Percentiles rank a stretch among this genome's conserved stretches.
These are phyloP conservation scores for Prosapia bicincta DNA, from an alignment of 2,888 invertebrate species.

Conservation along the genomic window DNA sequence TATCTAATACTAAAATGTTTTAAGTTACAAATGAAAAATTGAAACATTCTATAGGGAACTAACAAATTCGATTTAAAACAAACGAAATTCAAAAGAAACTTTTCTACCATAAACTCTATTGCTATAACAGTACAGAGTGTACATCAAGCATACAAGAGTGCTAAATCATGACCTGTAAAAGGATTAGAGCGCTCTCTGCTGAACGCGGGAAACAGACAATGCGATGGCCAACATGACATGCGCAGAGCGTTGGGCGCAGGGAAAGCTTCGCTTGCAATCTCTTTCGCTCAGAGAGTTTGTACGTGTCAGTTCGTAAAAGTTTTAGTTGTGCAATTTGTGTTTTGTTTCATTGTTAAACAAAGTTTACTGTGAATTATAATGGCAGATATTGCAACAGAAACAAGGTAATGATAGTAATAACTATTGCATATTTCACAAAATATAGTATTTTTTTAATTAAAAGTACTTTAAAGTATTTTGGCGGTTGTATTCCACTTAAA, in stretches of 20 bases:
- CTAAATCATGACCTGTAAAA: not conserved
- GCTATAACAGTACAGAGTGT: no score
- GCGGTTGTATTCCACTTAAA: slow-evolving; percentile 8
- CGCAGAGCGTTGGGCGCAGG: slow-evolving; percentile 5
- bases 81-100: no score
- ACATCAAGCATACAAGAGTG: no score
- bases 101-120: no score
- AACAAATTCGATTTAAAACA: no score
- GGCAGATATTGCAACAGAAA: slow-evolving; percentile 61
- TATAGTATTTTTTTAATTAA: not conserved
- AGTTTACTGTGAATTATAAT: slow-evolving; percentile 48
- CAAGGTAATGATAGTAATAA: slow-evolving; percentile 56
- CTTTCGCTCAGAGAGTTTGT: slow-evolving; percentile 21
- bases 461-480: no score
- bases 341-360: slow-evolving; percentile 4
- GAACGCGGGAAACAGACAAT: not conserved
- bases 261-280: not conserved
- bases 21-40: no score
- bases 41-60: no score
- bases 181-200: not conserved
- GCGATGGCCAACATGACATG: not conserved
- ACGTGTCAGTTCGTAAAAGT: slow-evolving; percentile 10
- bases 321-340: not conserved
- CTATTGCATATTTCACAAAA: not conserved
- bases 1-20: no score